These are phyloP conservation scores for Rhopalosiphum nymphaeae DNA, from an alignment of 2,888 invertebrate species.

Conservation along the genomic window DNA sequence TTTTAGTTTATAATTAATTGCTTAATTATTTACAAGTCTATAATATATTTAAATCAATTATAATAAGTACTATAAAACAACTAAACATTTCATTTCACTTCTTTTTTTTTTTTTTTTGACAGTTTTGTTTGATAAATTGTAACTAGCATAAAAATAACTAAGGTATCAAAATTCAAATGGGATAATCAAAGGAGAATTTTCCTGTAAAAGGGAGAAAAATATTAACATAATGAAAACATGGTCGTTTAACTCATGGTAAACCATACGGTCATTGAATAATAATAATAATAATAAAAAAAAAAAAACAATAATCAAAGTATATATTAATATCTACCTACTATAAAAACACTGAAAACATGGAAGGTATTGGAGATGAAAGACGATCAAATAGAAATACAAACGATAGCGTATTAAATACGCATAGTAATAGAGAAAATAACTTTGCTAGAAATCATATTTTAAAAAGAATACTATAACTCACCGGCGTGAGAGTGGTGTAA, in stretches of 20 bases:
- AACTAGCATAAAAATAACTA: background rate
- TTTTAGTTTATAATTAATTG: background rate
- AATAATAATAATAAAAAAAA: background rate
- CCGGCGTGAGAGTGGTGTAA: background rate
- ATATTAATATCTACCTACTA: background rate
- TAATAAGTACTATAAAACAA: background rate
- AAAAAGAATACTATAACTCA: background rate
- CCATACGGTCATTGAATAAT: background rate
- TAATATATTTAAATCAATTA: background rate
- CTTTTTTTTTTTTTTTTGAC: background rate
- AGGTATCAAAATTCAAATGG: background rate
- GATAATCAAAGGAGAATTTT: background rate
- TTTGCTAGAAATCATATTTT: constrained; percentile 11
- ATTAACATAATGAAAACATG: background rate
- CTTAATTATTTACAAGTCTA: background rate
- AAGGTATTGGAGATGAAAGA: background rate
- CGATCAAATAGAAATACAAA: background rate
- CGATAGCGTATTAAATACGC: background rate
- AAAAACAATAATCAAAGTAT: background rate
- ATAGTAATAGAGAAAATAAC: constrained; percentile 11
- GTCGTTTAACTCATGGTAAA: no score
- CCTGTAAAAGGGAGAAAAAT: background rate
- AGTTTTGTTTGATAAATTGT: background rate
- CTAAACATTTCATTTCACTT: background rate
- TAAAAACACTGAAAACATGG: background rate